Base-by-base conservation (phyloP, 2,113 vertebrate species). In the Lycocorax pyrrhopterus region DNA sequence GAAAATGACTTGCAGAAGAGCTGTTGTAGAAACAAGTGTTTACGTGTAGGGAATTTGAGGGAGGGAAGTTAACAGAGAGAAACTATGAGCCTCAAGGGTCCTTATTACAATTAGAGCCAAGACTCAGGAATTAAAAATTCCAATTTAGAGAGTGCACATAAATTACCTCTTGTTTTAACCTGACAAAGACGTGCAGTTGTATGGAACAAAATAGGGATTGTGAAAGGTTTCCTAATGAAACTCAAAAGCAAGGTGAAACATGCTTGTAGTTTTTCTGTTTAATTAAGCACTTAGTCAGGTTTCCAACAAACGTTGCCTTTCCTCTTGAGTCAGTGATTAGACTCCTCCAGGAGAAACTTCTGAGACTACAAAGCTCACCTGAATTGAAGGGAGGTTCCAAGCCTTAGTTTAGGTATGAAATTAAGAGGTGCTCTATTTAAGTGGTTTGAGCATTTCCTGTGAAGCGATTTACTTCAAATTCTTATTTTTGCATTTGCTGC, bases 101-200 rank as follows among this genome's bases (percentile, higher is more conserved):
- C 67, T 71, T 74, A 14, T 60, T 93, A n/a, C 41, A 33, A 51
- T 94, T 94, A 84, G 25, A 84, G 75, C 72, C 68, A 94, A 94
- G 82, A 88, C n/a, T 90, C 6, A 13, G 58, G 85, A 96, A 95
- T 90, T 81, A 84, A 78, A 73, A 78, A 51, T 93, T 77, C 83
- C 74, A 44, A n/a, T 82, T 85, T 88, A 67, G 32, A 94, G 68
- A 73, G 39, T 30, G 41, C 47, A 58, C 47, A 20, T 82, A 81
- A 95, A 86, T 87, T 96, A 80, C 51, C 58, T 91, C 89, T 87
- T 93, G 91, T 88, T 91, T 94, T 96, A 90, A 86, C 93, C 79
- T 94, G 91, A 86, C 62, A 47, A 44, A 86, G 66, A 46, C 13
- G 8, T 76, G 79, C n/a, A 51, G 59, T 90, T 73, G 18, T 74